Evolutionary conservation across 37 sponge, comb jelly and placozoan genomes (phyloP), one percentile per base, ranked within the genome.

Genomic region (Beroe forskalii): DNA sequence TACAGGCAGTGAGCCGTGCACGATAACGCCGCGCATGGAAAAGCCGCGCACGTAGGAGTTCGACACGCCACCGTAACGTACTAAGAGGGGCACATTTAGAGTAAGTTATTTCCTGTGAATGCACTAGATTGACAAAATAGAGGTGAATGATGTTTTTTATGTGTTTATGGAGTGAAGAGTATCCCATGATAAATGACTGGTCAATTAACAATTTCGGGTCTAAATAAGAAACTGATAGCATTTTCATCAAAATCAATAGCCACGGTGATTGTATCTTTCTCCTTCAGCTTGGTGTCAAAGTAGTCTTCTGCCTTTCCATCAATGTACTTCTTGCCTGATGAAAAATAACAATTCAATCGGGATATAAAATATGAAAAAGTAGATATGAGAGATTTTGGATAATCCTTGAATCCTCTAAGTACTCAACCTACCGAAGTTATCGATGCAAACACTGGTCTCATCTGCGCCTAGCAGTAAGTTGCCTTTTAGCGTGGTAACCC

Each of bases 251-350:
- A 38, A 72, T 72, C 76, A 37, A 72, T 72, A 12, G 76, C 76
- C 3, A 72, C 76, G 6, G 76, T 72, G 8, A 72, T 22, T 8
- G 27, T 72, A 22, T 72, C 76, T 38, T 72, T 37, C 40, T 72
- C 40, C 40, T 72, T 37, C 1, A 72, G 40, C 40, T 31, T 37
- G 19, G 38, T 23, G 6, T 31, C 40, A 22, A 38, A 72, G 76
- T 72, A 72, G 2, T 32, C 40, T 6, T 72, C 76, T 8, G 22
- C 76, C 76, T 31, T 36, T 9, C 76, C 76, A 8, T 72, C 76
- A 32, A 72, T 22, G 31, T 72, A 72, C 76, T 72, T 32, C 76
- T 72, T 72, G 3, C 76, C 76, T 72, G 76, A 38, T 28, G 4
- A 23, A 63, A 63, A 63, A 63, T 27, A 9, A 63, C 60, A 55